These are phyloP conservation scores for Rhopalosiphum maidis DNA, from an alignment of 1,140 invertebrate genomes.

Conservation along the genomic window DNA sequence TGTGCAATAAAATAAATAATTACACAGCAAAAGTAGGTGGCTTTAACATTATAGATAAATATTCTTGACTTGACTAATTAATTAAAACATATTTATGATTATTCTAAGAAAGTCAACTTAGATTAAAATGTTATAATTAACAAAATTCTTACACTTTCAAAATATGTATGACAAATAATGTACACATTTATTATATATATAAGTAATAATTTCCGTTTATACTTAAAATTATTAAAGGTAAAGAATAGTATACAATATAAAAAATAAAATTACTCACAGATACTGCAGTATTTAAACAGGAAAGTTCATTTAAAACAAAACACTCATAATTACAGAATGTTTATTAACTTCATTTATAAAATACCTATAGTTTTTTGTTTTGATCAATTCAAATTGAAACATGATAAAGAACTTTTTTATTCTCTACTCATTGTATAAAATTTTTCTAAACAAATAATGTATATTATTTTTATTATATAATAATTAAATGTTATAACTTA, in stretches of 20 bases:
- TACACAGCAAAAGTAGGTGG: conserved; percentile 30
- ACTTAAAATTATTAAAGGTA: background rate
- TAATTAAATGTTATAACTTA: background rate
- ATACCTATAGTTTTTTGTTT: background rate
- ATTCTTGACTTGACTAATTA: background rate
- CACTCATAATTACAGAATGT: background rate
- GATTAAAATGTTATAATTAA: background rate
- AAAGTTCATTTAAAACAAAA: background rate
- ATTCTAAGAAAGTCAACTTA: background rate
- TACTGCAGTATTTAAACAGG: background rate
- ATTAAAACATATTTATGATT: background rate
- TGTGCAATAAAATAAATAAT: conserved; percentile 43
- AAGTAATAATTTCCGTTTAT: background rate
- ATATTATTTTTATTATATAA: background rate
- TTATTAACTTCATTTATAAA: background rate
- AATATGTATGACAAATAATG: background rate
- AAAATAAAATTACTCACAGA: background rate
- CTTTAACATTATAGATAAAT: background rate
- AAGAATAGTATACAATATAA: background rate
- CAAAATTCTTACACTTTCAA: background rate
- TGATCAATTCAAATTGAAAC: background rate
- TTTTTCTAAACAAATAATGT: background rate
- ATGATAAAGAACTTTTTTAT: background rate
- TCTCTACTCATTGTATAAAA: background rate
- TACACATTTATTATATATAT: background rate